Base-by-base conservation (phyloP, 2,888 invertebrate species). In the Ormyrus nitidulus region DNA sequence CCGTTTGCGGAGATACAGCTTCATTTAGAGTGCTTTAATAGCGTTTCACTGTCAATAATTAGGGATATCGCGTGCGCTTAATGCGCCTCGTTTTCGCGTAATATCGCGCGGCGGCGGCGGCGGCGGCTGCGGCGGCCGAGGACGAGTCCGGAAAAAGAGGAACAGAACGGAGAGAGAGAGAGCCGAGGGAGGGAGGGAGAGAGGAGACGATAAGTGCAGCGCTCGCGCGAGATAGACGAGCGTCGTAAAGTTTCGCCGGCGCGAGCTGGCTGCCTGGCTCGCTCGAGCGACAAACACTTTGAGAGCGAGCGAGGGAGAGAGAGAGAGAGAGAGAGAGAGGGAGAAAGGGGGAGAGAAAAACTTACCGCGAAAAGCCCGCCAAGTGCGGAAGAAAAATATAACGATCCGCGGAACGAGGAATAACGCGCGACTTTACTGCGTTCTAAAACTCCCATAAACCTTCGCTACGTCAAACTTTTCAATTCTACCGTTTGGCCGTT, bases 361-460 rank as follows among this genome's bases (percentile, higher is more conserved):
- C 84, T 76, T 82, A 78, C 81, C 81, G 78, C 79, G 79, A 74
- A 83, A 82, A 81, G 78, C 80, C 79, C 81, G 82, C 79, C 75
- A 83, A 81, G 83, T 73, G 82, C 82, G 82, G 80, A 86, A 86
- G 86, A 86, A 88, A 88, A 87, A 86, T 88, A 87, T 88, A 88
- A 88, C 88, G 87, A 87, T 85, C 84, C 84, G 82, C 84, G 86
- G 85, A 86, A 88, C 85, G 85, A 86, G 86, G 84, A 87, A 87
- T 88, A 87, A 89, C 87, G 88, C 85, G 85, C 85, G 86, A 86
- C 87, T 89, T 89, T 89, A 89, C 86, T 87, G 83, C 87, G 84
- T 88, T 86, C 86, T 89, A 89, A 89, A 89, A 88, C 86, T 88
- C 86, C 86, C 88, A 87, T 89, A 89, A 89, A 89, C 82, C 85